phyloP scores from a whole-genome alignment of 2,113 vertebrate species.

The Thermophis baileyi region DNA sequence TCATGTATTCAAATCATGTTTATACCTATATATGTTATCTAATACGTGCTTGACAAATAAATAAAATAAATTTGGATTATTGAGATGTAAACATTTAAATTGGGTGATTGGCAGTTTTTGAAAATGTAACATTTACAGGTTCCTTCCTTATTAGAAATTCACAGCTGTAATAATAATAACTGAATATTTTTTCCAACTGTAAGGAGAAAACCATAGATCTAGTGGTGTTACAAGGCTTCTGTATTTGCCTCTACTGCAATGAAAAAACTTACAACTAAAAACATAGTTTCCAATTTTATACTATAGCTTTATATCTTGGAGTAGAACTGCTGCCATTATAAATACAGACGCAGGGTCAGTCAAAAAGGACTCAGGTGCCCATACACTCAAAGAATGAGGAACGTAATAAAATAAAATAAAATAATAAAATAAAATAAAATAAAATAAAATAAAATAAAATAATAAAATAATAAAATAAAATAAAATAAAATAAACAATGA shows the following conservation, averaged over 20 bases:
- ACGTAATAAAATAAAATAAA: no score
- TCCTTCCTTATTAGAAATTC: background rate
- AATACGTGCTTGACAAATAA: no score
- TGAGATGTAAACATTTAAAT: background rate
- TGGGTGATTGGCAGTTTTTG: background rate
- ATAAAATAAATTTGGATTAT: no score
- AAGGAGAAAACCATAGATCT: background rate
- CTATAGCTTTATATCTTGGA: background rate
- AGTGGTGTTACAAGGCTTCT: background rate
- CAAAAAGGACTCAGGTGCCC: no score
- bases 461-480: no score
- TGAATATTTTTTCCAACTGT: background rate
- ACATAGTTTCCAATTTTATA: background rate
- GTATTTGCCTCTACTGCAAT: background rate
- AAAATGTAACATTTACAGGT: background rate
- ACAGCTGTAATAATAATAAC: background rate
- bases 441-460: no score
- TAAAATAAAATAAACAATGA: no score
- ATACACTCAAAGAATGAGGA: no score
- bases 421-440: no score
- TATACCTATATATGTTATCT: no score
- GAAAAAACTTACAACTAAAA: background rate
- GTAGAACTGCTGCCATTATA: background rate
- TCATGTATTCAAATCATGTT: no score
- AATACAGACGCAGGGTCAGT: no score